Base-by-base conservation (phyloP, 2,888 invertebrate genomes). In the Ceramica pisi region DNA sequence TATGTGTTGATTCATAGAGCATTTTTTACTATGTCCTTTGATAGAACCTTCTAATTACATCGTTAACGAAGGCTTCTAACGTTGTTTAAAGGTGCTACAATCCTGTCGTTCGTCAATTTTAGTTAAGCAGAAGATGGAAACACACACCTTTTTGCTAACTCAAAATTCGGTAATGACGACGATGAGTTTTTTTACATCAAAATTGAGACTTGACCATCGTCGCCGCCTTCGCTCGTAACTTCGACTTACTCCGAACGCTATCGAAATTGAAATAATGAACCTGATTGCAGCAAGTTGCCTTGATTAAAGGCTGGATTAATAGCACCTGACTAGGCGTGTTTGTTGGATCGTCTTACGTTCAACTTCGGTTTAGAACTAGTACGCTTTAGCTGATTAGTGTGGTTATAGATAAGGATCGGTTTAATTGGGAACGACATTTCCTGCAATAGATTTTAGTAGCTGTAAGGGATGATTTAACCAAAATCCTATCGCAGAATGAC, bases 241-340 rank as follows among this genome's bases (percentile, higher is more conserved):
- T 68, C 44, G 56, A 56, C 66, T 64, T 35, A n/a, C 50, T 62
- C 48, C 55, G 62, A 80, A 71, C 35, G 76, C 69, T 66, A 87
- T 85, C 84, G 80, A 86, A 85, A 87, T 83, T 86, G 87, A 88
- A 87, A 89, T 91, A 89, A 89, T 90, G 87, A 88, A 87, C 83
- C 86, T 88, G 89, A 91, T 90, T 91, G 89, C 88, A 88, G 81
- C 80, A 87, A 84, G 77, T 86, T 84, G 85, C 88, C 89, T 89
- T 92, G 92, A 92, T 93, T 93, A 93, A 92, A 92, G 91, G 90
- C 82, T 75, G 81, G 82, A 88, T 92, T 90, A 91, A 84, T 88
- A 87, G 81, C 87, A 90, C 86, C 88, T 90, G 89, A 89, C 87
- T 90, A 79, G 81, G 71, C 85, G 48, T 78, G 74, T 80, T 78